Conservation (phyloP, 2,888 invertebrate species). For the Caenorhabditis sinica region DNA sequence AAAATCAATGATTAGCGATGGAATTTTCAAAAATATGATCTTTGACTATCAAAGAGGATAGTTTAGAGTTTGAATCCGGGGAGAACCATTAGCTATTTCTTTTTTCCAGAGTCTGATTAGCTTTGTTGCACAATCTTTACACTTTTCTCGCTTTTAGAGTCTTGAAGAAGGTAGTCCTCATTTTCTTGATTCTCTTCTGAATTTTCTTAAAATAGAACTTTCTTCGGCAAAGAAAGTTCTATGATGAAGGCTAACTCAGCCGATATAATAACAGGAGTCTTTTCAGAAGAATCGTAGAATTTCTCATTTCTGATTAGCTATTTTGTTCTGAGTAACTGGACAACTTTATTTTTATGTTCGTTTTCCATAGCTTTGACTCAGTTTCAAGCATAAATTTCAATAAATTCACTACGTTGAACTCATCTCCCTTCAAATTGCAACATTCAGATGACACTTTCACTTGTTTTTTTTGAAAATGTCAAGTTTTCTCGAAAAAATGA, state of each 20-base stretch:
- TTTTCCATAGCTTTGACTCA: too few species aligned
- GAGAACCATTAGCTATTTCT: background rate
- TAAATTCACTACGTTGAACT: too few species aligned
- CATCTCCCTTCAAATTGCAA: too few species aligned
- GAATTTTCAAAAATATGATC: background rate
- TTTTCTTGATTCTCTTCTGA: background rate
- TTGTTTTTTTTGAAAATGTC: slow-evolving; percentile 18
- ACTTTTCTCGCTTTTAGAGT: background rate
- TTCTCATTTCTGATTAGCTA: background rate
- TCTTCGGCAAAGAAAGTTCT: background rate
- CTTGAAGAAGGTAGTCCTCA: background rate
- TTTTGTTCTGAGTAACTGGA: slow-evolving; percentile 1
- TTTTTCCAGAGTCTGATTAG: background rate
- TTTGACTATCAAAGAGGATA: background rate
- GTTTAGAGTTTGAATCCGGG: background rate
- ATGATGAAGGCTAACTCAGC: background rate
- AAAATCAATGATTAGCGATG: background rate
- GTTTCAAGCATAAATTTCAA: too few species aligned
- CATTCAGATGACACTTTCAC: background rate
- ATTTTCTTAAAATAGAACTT: background rate
- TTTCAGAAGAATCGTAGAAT: background rate
- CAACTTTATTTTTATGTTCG: too few species aligned
- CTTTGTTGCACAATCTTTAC: background rate
- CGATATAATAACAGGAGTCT: background rate
- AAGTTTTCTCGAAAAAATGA: slow-evolving; percentile 32